Base-by-base conservation (phyloP, 2,797 vertebrate genomes). In the Bryconaethiops microstoma region DNA sequence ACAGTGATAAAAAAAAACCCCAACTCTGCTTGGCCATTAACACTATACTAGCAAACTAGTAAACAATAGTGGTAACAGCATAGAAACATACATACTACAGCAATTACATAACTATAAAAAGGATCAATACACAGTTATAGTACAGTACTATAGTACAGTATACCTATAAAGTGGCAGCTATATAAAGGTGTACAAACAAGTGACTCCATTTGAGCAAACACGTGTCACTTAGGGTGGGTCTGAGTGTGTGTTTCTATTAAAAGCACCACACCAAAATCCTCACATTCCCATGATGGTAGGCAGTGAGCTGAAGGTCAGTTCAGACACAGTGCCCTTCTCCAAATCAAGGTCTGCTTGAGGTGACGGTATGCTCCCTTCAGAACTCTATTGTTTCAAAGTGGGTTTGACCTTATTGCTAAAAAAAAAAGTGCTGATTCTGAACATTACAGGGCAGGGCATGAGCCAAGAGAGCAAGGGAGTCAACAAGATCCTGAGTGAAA, bases 231-330 rank as follows among this genome's bases (percentile, higher is more conserved):
- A 6, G 5, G 17, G 17, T n/a, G 54, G 17, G 19, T 7, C 54
- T n/a, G 54, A 7, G 59, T 25, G 59, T 62, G 21, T 62, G 55
- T 62, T 10, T 25, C 42, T 7, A 25, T 21, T 13, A 39, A 45
- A n/a, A 54, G 9, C 5, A 19, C 39, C 19, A 42, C 42, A 8
- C 64, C 5, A 67, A 67, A 50, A 67, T 84, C 76, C 25, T 72
- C 21, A 70, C 35, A 71, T 76, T 82, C 74, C 64, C 48, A 13
- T 73, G 48, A 25, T 13, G 40, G 23, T 62, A 52, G 67, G 25
- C 10, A 42, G 70, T 2, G n/a, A 12, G 65, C 29, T 76, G 45
- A 81, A 74, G 25, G n/a, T 78, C 75, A 83, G 63, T 16, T 9
- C 74, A 9, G 10, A 1, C 35, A 21, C 21, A 16, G 35, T 39